phyloP scores from a whole-genome alignment of 64 coral and sea anemone genomes.

The Dendronephthya gigantea region DNA sequence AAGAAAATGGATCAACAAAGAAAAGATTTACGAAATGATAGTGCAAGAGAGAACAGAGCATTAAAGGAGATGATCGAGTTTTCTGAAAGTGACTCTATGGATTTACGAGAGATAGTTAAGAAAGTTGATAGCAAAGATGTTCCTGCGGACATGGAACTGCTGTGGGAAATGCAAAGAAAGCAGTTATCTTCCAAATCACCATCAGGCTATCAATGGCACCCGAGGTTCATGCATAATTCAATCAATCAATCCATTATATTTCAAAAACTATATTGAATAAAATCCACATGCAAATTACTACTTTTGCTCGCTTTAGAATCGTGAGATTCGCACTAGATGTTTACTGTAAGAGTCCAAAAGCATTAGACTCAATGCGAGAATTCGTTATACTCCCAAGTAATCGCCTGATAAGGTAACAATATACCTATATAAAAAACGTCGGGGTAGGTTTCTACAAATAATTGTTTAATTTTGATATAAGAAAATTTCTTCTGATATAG shows the following conservation, averaged over 20 bases:
- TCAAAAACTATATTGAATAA: too few species aligned
- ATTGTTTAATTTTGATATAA: too few species aligned
- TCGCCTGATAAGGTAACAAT: constrained; percentile 26
- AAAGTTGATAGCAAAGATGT: neutral
- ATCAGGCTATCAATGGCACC: neutral
- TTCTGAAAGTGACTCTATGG: neutral
- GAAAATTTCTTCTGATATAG: too few species aligned
- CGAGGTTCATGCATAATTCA: neutral
- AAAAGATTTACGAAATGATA: neutral
- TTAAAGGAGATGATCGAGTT: neutral
- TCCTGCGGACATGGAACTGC: too few species aligned
- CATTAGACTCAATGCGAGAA: neutral
- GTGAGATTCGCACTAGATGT: constrained; percentile 22
- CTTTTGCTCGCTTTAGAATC: too few species aligned
- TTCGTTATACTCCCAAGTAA: constrained; percentile 40
- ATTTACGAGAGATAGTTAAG: neutral
- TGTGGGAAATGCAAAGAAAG: too few species aligned
- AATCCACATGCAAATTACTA: too few species aligned
- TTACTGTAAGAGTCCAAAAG: constrained; percentile 36
- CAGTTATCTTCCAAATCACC: too few species aligned
- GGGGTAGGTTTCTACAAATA: too few species aligned
- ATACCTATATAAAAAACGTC: too few species aligned
- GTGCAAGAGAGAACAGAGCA: neutral
- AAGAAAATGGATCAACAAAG: neutral
- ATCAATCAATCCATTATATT: neutral